Evolutionary conservation across 2,113 vertebrate species (phyloP), one percentile per base, ranked within the genome.

Genomic region (Vimba vimba): DNA sequence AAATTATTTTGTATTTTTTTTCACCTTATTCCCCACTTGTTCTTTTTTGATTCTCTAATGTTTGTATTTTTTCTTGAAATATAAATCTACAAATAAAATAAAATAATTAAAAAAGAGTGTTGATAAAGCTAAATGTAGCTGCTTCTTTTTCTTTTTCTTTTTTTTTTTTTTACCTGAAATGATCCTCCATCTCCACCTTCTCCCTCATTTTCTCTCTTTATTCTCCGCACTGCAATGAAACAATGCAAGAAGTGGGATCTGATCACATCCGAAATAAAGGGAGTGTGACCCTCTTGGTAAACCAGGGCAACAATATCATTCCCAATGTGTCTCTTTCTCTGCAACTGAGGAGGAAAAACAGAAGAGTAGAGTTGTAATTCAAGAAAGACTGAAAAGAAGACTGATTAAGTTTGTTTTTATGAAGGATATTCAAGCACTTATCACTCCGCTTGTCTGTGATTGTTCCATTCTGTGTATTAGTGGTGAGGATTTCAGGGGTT

Each of bases 301-400:
- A 98, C 95, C 86, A 98, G 85, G 33, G 96, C 94, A 78, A 97
- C 96, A 4, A 97, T 98, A 88, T 98, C 97, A 79, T 98, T 98
- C n/a, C 97, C 97, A 19, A 98, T 97, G 91, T 97, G 97, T 83
- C 97, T 94, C 87, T 98, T 98, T 85, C 96, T 95, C 91, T 97
- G 97, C 77, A 98, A 93, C 97, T 98, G 47, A 57, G 80, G 3
- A 45, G 68, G 52, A 25, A 50, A 43, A 52, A 60, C 23, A 30
- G 25, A 60, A 60, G 1, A 84, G 15, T 83, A 27, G 27, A 4
- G 50, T 12, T 55, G 17, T 19, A 30, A 55, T 57, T 75, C 30
- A 77, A 33, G 33, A 33, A 33, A 33, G 4, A 15, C 19, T 25
- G 45, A 33, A 33, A 84, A 19, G 8, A 69, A 68, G 6, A 55